Conservation (phyloP, 2,113 vertebrate genomes). For the Saguinus midas region DNA sequence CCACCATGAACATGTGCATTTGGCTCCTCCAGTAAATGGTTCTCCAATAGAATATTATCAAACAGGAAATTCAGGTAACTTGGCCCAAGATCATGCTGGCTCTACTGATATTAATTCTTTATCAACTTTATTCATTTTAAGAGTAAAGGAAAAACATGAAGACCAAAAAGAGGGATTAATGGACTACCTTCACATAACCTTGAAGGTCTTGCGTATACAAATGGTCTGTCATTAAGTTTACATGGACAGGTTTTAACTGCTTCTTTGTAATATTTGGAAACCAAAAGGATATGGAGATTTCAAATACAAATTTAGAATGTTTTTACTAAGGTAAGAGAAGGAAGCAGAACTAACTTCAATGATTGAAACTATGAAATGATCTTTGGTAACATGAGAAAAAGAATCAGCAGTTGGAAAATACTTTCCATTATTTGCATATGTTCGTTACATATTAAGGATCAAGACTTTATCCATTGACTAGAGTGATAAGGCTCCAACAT, state of each 20-base stretch:
- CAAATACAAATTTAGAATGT: not conserved
- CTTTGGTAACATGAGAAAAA: not conserved
- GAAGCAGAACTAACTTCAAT: not conserved
- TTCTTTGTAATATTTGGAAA: constrained; percentile 30
- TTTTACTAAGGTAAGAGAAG: not conserved
- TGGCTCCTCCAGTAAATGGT: constrained; percentile 11
- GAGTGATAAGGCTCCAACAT: not conserved
- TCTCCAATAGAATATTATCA: constrained; percentile 57
- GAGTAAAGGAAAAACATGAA: not conserved
- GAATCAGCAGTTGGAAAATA: not conserved
- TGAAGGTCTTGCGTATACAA: not conserved
- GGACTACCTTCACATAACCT: constrained; percentile 13
- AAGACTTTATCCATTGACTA: not conserved
- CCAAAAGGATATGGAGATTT: constrained; percentile 8
- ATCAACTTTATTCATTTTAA: constrained; percentile 45
- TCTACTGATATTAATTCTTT: constrained; percentile 54
- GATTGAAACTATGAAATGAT: not conserved
- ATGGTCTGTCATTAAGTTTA: not conserved
- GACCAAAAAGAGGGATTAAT: constrained; percentile 1
- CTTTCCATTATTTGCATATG: not conserved
- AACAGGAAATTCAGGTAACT: constrained; percentile 67
- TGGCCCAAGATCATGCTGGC: constrained; percentile 31
- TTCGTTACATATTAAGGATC: constrained; percentile 23
- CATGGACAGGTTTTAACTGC: not conserved
- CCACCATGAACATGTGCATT: constrained; percentile 27